These are phyloP conservation scores for Lipotes vexillifer DNA, from an alignment of 2,113 vertebrate species.

Conservation along the genomic window DNA sequence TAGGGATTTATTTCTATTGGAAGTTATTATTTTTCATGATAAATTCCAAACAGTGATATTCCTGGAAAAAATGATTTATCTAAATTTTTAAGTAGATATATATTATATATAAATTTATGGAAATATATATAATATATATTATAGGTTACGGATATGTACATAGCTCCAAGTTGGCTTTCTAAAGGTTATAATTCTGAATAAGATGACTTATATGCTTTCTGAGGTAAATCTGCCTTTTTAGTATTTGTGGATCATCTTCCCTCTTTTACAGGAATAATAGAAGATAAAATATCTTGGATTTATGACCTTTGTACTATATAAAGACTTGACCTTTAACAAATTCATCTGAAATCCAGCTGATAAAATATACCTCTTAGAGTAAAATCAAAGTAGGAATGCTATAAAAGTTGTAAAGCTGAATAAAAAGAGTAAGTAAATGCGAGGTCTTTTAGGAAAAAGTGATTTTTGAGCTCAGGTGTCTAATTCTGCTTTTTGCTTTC, in stretches of 20 bases:
- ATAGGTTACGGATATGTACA: background rate
- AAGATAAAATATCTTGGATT: background rate
- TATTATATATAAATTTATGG: background rate
- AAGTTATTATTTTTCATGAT: background rate
- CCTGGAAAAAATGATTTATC: background rate
- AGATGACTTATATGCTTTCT: background rate
- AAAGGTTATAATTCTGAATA: background rate
- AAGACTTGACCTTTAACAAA: slow-evolving; percentile 22
- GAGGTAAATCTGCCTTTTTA: background rate
- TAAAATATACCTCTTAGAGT: background rate
- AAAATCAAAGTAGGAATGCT: background rate
- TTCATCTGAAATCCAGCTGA: background rate
- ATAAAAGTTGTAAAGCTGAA: background rate
- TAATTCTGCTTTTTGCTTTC: background rate
- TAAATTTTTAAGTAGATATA: background rate
- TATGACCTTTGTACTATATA: background rate
- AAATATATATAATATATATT: background rate
- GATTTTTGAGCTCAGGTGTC: background rate
- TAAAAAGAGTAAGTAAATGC: background rate
- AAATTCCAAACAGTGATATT: background rate
- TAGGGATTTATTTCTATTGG: background rate
- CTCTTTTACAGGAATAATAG: background rate
- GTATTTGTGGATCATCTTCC: background rate
- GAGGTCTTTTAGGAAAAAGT: background rate
- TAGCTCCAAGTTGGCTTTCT: background rate